Evolutionary conservation across 2,113 vertebrate genomes (phyloP).

Genomic region (Engystomops pustulosus): DNA sequence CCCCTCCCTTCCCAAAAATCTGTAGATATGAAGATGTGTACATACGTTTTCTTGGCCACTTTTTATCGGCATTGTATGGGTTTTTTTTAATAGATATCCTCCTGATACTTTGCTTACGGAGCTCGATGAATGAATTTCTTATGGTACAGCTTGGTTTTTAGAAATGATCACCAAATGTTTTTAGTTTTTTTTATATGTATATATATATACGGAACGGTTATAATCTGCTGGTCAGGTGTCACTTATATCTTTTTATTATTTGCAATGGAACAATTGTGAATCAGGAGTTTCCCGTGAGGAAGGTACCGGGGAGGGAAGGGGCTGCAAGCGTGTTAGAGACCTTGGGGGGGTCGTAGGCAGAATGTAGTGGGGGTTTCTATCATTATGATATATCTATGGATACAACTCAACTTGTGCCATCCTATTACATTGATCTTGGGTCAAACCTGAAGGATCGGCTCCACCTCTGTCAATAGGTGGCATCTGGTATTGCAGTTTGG

Average conservation of each 20-base stretch:
- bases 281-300: conserved; percentile 64
- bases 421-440: background rate
- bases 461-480: background rate
- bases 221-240: conserved; percentile 3
- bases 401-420: no score
- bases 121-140: conserved; percentile 58
- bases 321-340: background rate
- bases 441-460: no score
- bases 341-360: no score
- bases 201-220: background rate
- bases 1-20: background rate
- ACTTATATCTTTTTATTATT: conserved; percentile 27
- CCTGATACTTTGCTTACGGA: conserved; percentile 42
- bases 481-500: background rate
- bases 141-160: conserved; percentile 65
- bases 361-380: no score
- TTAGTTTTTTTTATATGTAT: conserved; percentile 25
- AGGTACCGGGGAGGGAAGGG: conserved; percentile 57
- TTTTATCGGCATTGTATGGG: conserved; percentile 62
- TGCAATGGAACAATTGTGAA: conserved; percentile 23
- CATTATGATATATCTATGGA: no score
- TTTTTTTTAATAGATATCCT: conserved; percentile 59
- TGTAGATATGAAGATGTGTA: conserved; percentile 10
- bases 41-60: conserved; percentile 56
- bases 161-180: conserved; percentile 54